A percentile compares a stretch with the other conserved stretches of the same genome.
These are phyloP conservation scores for Spodoptera picta DNA, from an alignment of 2,888 invertebrate genomes.

Conservation along the genomic window DNA sequence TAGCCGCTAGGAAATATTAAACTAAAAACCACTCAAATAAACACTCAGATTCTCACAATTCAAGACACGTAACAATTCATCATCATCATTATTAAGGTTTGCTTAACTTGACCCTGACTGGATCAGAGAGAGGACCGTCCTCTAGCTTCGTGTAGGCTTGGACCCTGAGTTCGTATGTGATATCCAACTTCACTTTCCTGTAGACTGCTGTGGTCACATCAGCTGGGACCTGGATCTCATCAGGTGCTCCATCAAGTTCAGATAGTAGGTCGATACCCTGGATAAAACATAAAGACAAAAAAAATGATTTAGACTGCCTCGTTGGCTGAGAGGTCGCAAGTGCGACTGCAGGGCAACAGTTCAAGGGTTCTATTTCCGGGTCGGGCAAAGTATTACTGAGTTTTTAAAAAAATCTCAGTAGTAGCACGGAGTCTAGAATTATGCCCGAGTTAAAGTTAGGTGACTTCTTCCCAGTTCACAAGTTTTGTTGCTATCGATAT, in stretches of 20 bases:
- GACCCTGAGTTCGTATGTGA: slow-evolving; percentile 55
- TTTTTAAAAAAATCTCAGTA: no score
- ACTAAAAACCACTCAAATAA: no score
- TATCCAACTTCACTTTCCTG: slow-evolving; percentile 33
- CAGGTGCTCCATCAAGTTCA: neutral
- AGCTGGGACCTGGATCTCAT: slow-evolving; percentile 26
- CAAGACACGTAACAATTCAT: neutral
- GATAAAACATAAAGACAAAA: neutral
- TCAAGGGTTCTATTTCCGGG: no score
- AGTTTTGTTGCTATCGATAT: no score
- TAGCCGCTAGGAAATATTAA: no score
- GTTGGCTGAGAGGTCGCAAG: no score
- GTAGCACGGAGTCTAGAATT: no score
- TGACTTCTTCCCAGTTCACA: no score
- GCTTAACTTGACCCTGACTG: slow-evolving; percentile 35
- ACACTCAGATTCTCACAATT: neutral
- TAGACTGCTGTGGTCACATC: slow-evolving; percentile 25
- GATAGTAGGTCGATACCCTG: slow-evolving; percentile 5
- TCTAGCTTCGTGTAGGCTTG: slow-evolving; percentile 46
- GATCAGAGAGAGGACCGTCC: slow-evolving; percentile 50
- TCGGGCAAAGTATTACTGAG: neutral
- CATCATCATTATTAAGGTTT: neutral
- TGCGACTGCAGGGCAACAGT: no score
- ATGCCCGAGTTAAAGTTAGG: no score
- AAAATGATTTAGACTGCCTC: neutral